Base-by-base conservation (phyloP, 1,140 invertebrate species). In the Eriosoma lanigerum region DNA sequence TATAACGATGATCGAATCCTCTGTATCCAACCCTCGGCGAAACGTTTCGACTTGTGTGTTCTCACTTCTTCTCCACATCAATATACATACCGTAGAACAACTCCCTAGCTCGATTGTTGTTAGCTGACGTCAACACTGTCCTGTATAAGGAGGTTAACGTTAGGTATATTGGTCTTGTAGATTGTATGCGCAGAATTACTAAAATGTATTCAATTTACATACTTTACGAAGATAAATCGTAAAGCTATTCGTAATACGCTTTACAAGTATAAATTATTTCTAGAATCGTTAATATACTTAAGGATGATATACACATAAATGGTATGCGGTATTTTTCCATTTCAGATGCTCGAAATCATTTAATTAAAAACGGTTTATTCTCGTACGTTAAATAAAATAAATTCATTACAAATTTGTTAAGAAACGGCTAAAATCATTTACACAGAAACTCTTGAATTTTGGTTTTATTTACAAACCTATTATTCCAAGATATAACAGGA, bases 401-500 rank as follows among this genome's bases (percentile, higher is more conserved):
- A 64, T 38, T n/a, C 10, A 44, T 15, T 64, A 38, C 32, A 64
- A 29, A 19, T 44, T 24, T n/a, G 19, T 44, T 64, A 38, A 64
- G 38, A 21, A 64, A 64, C 60, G 19, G n/a, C 32, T n/a, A 12
- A n/a, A 64, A 64, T 3, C 32, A 64, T 32, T 21, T 38, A 38
- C n/a, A n/a, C 10, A 6, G 9, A 3, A 44, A n/a, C 12, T 38
- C 32, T 44, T 13, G n/a, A 13, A 21, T 44, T 10, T 64, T 13
- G 32, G 32, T 38, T 64, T 64, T 64, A 64, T 64, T 64, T 64
- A 38, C 62, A 64, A 21, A 64, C 19, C 62, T 21, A 44, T 21
- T 13, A 12, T 64, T 38, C 32, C 5, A n/a, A n/a, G n/a, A n/a
- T n/a, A n/a, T n/a, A n/a, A n/a, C 17, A 38, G 3, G 19, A 8